phyloP scores from a whole-genome alignment of 2,797 vertebrate species.

The Tokudaia muenninki region DNA sequence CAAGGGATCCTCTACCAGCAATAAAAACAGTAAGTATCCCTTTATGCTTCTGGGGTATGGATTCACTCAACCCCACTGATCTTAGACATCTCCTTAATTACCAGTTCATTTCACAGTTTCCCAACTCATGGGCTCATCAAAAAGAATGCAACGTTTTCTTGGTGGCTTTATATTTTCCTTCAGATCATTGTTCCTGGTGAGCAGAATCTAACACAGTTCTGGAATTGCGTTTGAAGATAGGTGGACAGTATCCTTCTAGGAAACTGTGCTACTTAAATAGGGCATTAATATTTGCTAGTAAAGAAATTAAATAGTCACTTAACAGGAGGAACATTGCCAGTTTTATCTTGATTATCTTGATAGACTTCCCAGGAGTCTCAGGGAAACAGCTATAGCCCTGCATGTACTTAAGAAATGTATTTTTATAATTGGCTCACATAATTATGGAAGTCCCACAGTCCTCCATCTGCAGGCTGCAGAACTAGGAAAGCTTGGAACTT shows the following conservation, averaged over 20 bases:
- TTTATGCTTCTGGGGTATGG: not conserved
- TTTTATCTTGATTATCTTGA: not conserved
- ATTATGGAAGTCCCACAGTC: not conserved
- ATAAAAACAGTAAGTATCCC: not conserved
- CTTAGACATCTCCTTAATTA: constrained; percentile 5
- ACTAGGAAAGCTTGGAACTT: not conserved
- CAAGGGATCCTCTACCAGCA: not conserved
- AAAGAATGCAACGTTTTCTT: constrained; percentile 10
- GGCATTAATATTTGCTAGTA: constrained; percentile 39
- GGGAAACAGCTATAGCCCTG: not conserved
- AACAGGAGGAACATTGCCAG: not conserved
- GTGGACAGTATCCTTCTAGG: not conserved
- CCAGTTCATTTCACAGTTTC: constrained; percentile 2
- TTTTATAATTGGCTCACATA: not conserved
- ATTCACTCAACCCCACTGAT: not conserved
- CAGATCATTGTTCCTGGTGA: not conserved
- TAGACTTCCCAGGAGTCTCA: not conserved
- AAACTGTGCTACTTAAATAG: not conserved
- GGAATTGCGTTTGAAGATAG: not conserved
- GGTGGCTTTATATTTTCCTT: constrained; percentile 34
- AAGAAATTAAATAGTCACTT: not conserved
- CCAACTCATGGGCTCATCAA: constrained; percentile 14
- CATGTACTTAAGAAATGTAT: not conserved
- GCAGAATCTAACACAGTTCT: not conserved
- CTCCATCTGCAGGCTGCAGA: not conserved